Base-by-base conservation (phyloP, 2,888 invertebrate genomes). In the Morpho helenor region DNA sequence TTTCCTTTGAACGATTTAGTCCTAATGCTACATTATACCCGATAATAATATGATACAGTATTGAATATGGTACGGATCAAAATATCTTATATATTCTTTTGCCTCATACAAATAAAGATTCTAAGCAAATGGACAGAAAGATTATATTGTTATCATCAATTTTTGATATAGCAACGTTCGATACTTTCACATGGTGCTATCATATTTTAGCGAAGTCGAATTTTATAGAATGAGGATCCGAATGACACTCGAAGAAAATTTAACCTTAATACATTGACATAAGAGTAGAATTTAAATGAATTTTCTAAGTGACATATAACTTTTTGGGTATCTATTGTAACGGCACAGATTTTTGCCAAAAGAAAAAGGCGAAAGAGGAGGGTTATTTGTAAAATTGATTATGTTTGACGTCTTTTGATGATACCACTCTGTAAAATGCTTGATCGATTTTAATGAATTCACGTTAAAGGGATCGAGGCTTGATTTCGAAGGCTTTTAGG, bases 371-470 rank as follows among this genome's bases (percentile, higher is more conserved):
- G 62, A 71, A 59, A 73, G 67, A 67, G 70, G 75, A 71, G 54
- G 76, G 75, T 76, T 87, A 87, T 89, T 87, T 88, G 85, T 83
- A 82, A 87, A 88, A 89, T 88, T 89, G 88, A 89, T 89, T 87
- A 89, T 78, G 77, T 85, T 84, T 84, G 79, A 80, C 81, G 84
- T 83, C 75, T 80, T 88, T 88, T 86, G 84, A 84, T 70, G 75
- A 66, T 75, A 75, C 71, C 75, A 70, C 79, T 72, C 70, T 73
- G 75, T 75, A 78, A 78, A 80, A 76, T 75, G 65, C 65, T 72
- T 63, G 80, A 85, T 87, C 79, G 82, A 80, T 80, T 84, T 82
- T 86, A 88, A 87, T 87, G 82, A 86, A 87, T 86, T 73, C 72
- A 74, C 69, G 70, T 76, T 73, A 69, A 76, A 75, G 75, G 74